Percentiles rank a stretch among this genome's conserved stretches.
These are phyloP conservation scores for Agonopterix subpropinquella DNA, from an alignment of 2,888 invertebrate genomes.

Conservation along the genomic window DNA sequence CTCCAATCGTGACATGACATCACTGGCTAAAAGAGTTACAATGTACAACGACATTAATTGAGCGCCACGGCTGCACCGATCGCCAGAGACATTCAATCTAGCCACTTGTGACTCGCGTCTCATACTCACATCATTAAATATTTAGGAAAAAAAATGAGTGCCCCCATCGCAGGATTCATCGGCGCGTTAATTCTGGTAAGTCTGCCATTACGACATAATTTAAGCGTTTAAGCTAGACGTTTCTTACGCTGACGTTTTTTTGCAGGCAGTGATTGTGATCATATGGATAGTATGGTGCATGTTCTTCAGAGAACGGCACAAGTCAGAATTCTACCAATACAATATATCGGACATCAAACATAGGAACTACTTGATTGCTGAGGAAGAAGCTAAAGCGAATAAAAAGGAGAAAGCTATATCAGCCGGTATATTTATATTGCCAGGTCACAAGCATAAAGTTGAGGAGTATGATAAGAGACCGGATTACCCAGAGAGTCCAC, in stretches of 20 bases:
- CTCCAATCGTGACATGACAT: constrained; percentile 57
- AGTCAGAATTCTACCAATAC: constrained; percentile 47
- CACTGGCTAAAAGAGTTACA: constrained; percentile 48
- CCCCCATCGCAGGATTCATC: constrained; percentile 53
- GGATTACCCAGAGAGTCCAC: constrained; percentile 54
- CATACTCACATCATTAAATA: constrained; percentile 19
- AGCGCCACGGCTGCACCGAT: constrained; percentile 35
- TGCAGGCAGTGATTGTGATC: constrained; percentile 50
- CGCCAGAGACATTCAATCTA: constrained; percentile 38
- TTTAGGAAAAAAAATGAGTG: constrained; percentile 42
- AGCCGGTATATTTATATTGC: constrained; percentile 53
- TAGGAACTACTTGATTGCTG: constrained; percentile 34
- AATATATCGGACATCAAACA: constrained; percentile 47
- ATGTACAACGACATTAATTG: constrained; percentile 59
- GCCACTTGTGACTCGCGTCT: constrained; percentile 51
- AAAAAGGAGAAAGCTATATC: constrained; percentile 30
- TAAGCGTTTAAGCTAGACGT: background rate
- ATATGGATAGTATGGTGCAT: constrained; percentile 62
- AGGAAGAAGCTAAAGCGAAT: constrained; percentile 24
- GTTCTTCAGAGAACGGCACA: constrained; percentile 59
- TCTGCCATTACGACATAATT: constrained; percentile 10
- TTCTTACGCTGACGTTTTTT: constrained; percentile 5
- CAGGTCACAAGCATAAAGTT: constrained; percentile 45
- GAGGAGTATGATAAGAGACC: constrained; percentile 50
- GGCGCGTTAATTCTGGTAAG: constrained; percentile 59